A percentile compares a stretch with the other conserved stretches of the same genome.
phyloP scores from a whole-genome alignment of 1,140 invertebrate species.

The Drosophila guanche region DNA sequence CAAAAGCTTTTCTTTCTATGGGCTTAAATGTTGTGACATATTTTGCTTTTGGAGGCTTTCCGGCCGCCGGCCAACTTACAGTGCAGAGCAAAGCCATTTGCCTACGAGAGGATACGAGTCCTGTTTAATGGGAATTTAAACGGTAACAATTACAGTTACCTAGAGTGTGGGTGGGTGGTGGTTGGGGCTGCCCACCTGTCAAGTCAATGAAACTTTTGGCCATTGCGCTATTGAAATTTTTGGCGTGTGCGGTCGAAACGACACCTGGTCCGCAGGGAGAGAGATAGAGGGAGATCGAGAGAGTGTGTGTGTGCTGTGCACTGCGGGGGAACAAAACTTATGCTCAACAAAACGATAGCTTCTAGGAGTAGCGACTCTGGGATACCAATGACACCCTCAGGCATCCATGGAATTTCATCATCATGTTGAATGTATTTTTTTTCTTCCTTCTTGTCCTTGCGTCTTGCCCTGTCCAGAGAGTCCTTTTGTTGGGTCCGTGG shows the following conservation, averaged over 20 bases:
- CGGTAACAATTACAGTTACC: constrained; percentile 75
- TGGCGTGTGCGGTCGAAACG: constrained; percentile 38
- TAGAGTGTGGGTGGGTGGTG: constrained; percentile 22
- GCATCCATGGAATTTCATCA: constrained; percentile 65
- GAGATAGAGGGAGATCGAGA: too few species aligned
- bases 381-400: constrained; percentile 28
- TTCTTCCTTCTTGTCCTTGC: constrained; percentile 9
- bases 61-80: constrained; percentile 14
- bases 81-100: constrained; percentile 32
- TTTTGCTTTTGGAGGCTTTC: constrained; percentile 36
- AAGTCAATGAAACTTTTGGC: constrained; percentile 74
- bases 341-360: constrained; percentile 25
- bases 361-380: constrained; percentile 13
- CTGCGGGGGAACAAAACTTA: constrained; percentile 52
- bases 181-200: constrained; percentile 45
- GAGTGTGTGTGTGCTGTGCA: too few species aligned
- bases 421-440: constrained; percentile 35
- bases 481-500: too few species aligned
- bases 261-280: constrained; percentile 48
- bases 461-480: too few species aligned
- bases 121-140: constrained; percentile 80
- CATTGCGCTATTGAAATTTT: constrained; percentile 67
- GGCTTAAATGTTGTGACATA: constrained; percentile 78
- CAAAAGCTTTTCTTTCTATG: constrained; percentile 47
- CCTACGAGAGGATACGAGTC: constrained; percentile 34